Conservation (phyloP, 2,113 vertebrate genomes). For the Colinus virginianus region DNA sequence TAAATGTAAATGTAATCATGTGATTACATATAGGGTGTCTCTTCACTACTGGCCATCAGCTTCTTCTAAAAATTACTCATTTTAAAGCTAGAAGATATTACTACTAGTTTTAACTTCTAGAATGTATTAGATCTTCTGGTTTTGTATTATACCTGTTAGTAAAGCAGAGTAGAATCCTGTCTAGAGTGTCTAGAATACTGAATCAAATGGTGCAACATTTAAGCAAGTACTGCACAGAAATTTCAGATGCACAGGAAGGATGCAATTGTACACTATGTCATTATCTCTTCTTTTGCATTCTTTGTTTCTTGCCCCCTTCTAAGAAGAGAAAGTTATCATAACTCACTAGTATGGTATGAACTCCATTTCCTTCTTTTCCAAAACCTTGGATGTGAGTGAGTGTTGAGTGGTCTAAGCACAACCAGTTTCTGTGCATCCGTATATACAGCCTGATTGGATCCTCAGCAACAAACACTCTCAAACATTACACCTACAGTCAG, state of each 20-base stretch:
- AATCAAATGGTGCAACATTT: neutral
- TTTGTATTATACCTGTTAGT: neutral
- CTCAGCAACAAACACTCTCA: neutral
- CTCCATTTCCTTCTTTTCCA: neutral
- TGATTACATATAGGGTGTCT: neutral
- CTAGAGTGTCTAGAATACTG: neutral
- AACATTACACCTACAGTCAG: neutral
- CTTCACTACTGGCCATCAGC: neutral
- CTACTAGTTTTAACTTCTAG: neutral
- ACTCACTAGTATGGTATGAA: fast-evolving
- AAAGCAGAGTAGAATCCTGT: neutral
- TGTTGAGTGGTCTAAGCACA: fast-evolving
- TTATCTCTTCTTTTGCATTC: neutral
- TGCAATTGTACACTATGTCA: neutral
- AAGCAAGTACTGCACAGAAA: neutral
- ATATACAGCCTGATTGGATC: neutral
- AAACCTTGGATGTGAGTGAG: neutral
- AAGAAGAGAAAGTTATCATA: neutral
- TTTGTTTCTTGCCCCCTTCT: neutral
- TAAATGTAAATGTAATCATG: neutral
- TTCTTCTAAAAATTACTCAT: neutral
- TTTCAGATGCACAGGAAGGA: neutral
- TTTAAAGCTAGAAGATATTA: neutral
- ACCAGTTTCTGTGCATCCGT: neutral
- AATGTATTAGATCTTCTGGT: neutral